Conservation (phyloP, 2,888 invertebrate species). For the Amblyjoppa fuscipennis region DNA sequence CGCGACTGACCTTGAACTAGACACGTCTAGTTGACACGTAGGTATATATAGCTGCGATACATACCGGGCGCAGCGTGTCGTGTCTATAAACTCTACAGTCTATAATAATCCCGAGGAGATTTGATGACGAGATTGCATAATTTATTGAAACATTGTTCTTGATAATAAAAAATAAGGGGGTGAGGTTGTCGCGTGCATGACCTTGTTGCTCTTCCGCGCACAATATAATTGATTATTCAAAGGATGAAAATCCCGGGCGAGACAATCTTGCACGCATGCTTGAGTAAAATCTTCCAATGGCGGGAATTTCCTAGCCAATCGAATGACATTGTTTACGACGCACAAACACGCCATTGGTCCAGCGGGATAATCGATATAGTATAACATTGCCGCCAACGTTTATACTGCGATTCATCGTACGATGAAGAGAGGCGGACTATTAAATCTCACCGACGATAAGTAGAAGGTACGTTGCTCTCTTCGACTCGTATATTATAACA, state of each 20-base stretch:
- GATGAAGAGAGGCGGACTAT: neutral
- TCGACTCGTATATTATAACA: neutral
- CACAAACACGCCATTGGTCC: constrained; percentile 77
- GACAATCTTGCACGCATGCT: constrained; percentile 53
- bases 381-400: constrained; percentile 67
- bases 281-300: constrained; percentile 60
- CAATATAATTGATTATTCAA: constrained; percentile 57
- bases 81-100: neutral
- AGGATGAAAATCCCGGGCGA: constrained; percentile 47
- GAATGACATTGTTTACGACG: constrained; percentile 76
- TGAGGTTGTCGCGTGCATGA: constrained; percentile 6
- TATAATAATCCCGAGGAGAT: neutral
- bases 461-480: neutral
- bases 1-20: constrained; percentile 68
- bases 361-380: constrained; percentile 77
- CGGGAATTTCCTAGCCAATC: constrained; percentile 76
- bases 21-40: constrained; percentile 48
- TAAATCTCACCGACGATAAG: neutral
- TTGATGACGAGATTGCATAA: neutral
- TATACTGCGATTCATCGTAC: constrained; percentile 1
- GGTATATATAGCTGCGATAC: neutral
- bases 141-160: constrained; percentile 24
- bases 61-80: neutral
- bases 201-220: constrained; percentile 41
- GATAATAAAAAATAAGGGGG: neutral